These are phyloP conservation scores for Sylvia borin DNA, from an alignment of 2,797 vertebrate species.

Conservation along the genomic window DNA sequence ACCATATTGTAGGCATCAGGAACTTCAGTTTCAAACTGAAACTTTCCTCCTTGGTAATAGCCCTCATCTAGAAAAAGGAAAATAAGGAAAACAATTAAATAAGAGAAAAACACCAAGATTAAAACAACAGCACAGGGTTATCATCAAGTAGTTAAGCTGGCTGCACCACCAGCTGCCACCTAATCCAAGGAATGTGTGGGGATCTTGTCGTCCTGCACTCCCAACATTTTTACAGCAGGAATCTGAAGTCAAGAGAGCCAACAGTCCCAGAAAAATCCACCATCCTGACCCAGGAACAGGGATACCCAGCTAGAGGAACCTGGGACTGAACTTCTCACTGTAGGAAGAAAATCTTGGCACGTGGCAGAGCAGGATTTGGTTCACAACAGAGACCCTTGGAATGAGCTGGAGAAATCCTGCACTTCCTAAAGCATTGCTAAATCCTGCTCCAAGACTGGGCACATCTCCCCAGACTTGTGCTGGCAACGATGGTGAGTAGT, in stretches of 20 bases:
- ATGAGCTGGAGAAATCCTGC: neutral
- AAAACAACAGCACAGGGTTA: neutral
- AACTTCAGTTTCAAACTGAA: constrained; percentile 91
- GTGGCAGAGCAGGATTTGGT: neutral
- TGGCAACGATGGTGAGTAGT: fast-evolving
- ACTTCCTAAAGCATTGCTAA: neutral
- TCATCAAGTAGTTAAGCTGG: neutral
- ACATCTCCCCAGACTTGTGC: neutral
- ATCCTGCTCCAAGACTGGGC: neutral
- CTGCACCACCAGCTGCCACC: neutral
- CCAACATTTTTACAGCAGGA: neutral
- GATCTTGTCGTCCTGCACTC: fast-evolving
- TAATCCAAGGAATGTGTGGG: neutral
- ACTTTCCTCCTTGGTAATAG: constrained; percentile 96
- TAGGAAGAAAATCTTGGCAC: neutral
- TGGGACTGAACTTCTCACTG: neutral
- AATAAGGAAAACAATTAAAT: constrained; percentile 23
- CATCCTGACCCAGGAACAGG: neutral
- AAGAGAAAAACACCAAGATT: neutral
- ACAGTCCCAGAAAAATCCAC: neutral
- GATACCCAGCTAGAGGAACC: neutral
- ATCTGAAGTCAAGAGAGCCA: neutral
- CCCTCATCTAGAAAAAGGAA: constrained; percentile 89
- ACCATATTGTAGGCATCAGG: constrained; percentile 99
- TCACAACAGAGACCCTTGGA: fast-evolving